Evolutionary conservation across 2,113 vertebrate genomes (phyloP).

Genomic region (Phalacrocorax carbo): DNA sequence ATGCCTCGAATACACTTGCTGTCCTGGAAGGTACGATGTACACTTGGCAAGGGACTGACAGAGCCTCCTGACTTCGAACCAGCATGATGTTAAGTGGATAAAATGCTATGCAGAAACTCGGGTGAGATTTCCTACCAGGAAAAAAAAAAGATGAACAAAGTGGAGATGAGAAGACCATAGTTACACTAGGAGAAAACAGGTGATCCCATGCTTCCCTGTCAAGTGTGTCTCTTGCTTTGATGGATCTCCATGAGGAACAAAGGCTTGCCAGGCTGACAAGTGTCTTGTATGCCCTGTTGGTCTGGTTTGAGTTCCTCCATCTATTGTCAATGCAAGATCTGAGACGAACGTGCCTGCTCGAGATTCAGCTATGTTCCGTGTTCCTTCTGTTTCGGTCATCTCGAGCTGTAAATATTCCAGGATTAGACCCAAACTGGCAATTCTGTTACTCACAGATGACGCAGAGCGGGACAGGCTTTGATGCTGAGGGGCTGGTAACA

Average conservation of each 20-base stretch:
- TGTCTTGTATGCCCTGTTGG: not conserved
- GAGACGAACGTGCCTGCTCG: not conserved
- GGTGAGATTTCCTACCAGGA: not conserved
- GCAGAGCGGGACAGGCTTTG: not conserved
- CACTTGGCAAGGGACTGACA: not conserved
- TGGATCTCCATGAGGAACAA: not conserved
- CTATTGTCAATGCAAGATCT: not conserved
- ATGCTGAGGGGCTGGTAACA: not conserved
- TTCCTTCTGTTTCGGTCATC: not conserved
- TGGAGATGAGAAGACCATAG: not conserved
- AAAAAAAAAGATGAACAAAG: not conserved
- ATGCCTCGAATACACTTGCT: rapidly evolving
- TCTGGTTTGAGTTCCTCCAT: not conserved
- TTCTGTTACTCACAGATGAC: not conserved
- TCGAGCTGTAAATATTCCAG: not conserved
- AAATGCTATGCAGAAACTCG: not conserved
- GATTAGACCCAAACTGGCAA: not conserved
- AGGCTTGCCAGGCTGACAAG: not conserved
- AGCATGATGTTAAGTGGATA: not conserved
- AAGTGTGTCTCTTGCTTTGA: not conserved
- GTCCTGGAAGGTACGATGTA: not conserved
- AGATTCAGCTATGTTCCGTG: not conserved
- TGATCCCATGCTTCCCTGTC: not conserved
- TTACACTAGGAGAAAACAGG: not conserved
- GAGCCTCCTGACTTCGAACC: not conserved